Conservation (phyloP, 2,113 vertebrate genomes). For the Rhinogobius similis region DNA sequence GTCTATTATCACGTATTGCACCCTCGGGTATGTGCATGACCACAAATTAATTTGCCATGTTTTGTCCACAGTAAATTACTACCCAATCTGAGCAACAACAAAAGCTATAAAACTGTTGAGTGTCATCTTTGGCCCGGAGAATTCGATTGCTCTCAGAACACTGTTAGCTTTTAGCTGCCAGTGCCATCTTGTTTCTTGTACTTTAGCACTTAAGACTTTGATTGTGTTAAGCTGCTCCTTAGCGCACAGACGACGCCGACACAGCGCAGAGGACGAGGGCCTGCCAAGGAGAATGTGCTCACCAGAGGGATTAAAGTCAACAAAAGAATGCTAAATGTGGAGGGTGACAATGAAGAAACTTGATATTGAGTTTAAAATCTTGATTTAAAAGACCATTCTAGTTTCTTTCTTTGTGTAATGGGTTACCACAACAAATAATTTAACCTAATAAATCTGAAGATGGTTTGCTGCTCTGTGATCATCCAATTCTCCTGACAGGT, state of each 20-base stretch:
- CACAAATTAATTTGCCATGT: constrained; percentile 15
- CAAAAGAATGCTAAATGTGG: constrained; percentile 1
- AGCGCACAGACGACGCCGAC: background rate
- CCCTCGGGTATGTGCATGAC: constrained; percentile 18
- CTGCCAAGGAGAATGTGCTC: constrained; percentile 8
- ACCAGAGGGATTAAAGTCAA: background rate
- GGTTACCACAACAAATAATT: background rate
- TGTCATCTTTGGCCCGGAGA: constrained; percentile 6
- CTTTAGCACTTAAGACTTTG: constrained; percentile 10
- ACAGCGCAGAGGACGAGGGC: constrained; percentile 7
- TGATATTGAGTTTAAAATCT: background rate
- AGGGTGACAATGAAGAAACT: background rate
- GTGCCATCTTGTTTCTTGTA: background rate
- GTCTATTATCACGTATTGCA: constrained; percentile 9
- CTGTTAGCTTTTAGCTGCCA: constrained; percentile 14
- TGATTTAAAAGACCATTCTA: background rate
- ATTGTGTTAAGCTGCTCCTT: background rate
- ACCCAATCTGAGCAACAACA: background rate
- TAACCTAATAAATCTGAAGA: too few relatives aligned
- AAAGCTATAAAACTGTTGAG: constrained; percentile 8
- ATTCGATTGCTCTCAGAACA: background rate
- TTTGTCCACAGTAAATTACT: constrained; percentile 15
- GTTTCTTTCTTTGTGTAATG: background rate
- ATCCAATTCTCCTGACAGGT: too few relatives aligned
- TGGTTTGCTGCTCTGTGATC: too few relatives aligned